phyloP scores from a whole-genome alignment of 30 jellyfish, hydroid and myxozoan species.

The Rhopilema esculentum region DNA sequence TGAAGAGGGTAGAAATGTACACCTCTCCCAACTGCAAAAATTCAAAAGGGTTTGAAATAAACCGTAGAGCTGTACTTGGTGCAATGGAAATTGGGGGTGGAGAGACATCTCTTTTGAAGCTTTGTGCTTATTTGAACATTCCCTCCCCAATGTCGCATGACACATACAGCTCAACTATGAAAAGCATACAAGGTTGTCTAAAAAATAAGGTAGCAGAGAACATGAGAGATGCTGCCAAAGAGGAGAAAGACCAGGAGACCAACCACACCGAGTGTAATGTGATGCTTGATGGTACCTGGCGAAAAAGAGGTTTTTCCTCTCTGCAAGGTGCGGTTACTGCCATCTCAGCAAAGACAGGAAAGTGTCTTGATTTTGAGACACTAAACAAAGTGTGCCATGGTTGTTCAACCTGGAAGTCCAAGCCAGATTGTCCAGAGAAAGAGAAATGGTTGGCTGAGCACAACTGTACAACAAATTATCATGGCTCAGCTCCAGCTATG shows the following conservation, averaged over 20 bases:
- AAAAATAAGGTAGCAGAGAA: conserved; percentile 5
- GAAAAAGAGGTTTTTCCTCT: too few relatives aligned
- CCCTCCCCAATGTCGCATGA: too few relatives aligned
- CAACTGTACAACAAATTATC: too few relatives aligned
- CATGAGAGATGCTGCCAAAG: conserved; percentile 16
- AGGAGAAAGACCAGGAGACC: conserved; percentile 9
- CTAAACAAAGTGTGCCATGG: conserved; percentile 28
- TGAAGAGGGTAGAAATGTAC: conserved; percentile 19
- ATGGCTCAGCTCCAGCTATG: too few relatives aligned
- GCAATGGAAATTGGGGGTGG: conserved; percentile 47
- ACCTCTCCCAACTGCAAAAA: conserved; percentile 33
- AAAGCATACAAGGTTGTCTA: conserved; percentile 3
- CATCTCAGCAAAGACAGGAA: conserved; percentile 32
- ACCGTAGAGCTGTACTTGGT: conserved; percentile 37
- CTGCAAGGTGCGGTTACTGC: conserved; percentile 53
- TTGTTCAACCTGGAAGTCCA: too few relatives aligned
- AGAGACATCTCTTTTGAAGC: conserved; percentile 20
- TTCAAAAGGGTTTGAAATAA: conserved; percentile 17
- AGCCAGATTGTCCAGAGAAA: too few relatives aligned
- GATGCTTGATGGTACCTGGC: too few relatives aligned
- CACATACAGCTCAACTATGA: conserved; percentile 18
- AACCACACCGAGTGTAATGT: background rate
- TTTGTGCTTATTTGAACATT: conserved; percentile 39
- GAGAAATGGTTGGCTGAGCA: too few relatives aligned
- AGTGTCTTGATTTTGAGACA: conserved; percentile 39